A percentile compares a stretch with the other conserved stretches of the same genome.
phyloP scores from a whole-genome alignment of 2,797 vertebrate species.

The Dryobates pubescens region DNA sequence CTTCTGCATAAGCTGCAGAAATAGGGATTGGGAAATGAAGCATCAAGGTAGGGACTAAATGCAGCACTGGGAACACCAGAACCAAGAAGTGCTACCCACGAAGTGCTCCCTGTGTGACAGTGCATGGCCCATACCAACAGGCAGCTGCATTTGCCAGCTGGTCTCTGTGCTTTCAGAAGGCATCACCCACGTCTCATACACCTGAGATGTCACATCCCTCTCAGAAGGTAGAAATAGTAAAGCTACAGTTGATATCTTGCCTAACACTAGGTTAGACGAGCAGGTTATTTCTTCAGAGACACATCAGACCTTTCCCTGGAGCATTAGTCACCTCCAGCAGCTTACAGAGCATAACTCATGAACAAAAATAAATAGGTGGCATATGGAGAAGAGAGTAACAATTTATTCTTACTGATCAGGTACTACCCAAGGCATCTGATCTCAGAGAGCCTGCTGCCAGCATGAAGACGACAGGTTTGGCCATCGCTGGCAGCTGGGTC shows the following conservation, averaged over 20 bases:
- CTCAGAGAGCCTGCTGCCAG: neutral
- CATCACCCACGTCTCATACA: neutral
- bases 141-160: constrained; percentile 12
- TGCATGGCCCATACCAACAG: neutral
- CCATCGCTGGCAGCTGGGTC: neutral
- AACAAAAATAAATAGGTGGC: neutral
- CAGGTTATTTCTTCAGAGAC: neutral
- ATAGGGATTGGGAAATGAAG: neutral
- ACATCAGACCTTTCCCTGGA: neutral
- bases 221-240: neutral
- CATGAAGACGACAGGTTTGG: neutral
- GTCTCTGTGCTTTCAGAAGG: neutral
- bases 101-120: neutral
- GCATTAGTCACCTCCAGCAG: neutral
- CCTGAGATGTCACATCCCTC: neutral
- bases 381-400: neutral
- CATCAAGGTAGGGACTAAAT: neutral
- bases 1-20: constrained; percentile 12
- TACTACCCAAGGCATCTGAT: neutral
- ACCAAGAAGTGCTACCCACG: accelerated
- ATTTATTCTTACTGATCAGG: neutral
- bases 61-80: neutral
- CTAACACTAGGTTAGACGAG: neutral
- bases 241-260: neutral
- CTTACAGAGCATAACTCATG: neutral